Conservation (phyloP, 2,888 invertebrate species). For the Xanthia icteritia region DNA sequence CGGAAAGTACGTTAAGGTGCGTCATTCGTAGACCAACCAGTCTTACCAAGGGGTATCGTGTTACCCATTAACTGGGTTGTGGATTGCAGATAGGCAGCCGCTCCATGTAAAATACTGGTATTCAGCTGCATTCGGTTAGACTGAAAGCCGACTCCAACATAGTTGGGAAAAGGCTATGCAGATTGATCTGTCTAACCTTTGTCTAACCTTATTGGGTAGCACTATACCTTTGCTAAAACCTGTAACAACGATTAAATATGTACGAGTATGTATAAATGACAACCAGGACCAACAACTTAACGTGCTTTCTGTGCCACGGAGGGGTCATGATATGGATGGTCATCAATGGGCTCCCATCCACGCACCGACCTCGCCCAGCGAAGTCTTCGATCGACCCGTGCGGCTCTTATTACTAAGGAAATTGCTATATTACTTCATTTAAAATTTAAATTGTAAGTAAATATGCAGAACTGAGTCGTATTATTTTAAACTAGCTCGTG, state of each 20-base stretch:
- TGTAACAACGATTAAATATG: neutral
- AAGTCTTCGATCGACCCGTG: neutral
- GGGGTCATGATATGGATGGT: neutral
- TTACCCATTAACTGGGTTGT: too few species aligned
- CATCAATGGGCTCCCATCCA: neutral
- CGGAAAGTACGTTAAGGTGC: neutral
- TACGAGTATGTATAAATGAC: neutral
- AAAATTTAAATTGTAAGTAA: neutral
- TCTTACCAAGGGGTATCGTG: too few species aligned
- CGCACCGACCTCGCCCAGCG: neutral
- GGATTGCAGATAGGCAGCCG: neutral
- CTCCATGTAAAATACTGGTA: too few species aligned
- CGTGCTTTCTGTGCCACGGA: neutral
- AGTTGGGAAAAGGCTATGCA: neutral
- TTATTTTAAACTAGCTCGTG: slow-evolving; percentile 6
- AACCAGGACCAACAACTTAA: neutral
- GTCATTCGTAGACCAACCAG: too few species aligned
- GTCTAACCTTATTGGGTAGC: neutral
- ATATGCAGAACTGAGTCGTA: neutral
- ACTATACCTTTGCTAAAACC: too few species aligned
- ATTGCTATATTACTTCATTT: slow-evolving; percentile 3
- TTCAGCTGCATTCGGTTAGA: neutral
- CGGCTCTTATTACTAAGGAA: neutral
- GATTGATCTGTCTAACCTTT: neutral
- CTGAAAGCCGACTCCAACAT: neutral